These are phyloP conservation scores for Sphyrna mokarran DNA, from an alignment of 2,113 vertebrate genomes.

Conservation along the genomic window DNA sequence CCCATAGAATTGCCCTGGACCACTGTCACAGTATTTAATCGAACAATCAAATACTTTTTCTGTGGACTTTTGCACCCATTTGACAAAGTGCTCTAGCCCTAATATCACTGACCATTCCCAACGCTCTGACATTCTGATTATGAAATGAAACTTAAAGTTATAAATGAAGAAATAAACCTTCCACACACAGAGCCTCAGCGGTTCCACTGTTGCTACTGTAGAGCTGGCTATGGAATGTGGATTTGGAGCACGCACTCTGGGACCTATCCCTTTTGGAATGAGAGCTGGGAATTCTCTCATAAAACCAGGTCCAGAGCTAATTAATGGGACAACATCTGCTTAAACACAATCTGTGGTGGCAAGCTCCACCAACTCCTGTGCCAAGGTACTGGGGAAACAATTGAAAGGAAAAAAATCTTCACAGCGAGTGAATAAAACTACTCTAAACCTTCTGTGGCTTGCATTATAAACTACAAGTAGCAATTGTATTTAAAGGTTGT, in stretches of 20 bases:
- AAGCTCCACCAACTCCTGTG: conserved; percentile 61
- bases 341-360: conserved; percentile 56
- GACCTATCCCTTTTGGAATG: conserved; percentile 71
- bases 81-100: neutral
- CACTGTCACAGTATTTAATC: neutral
- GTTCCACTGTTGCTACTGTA: conserved; percentile 60
- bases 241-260: conserved; percentile 68
- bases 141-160: conserved; percentile 65
- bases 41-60: neutral
- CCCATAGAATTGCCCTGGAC: neutral
- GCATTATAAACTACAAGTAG: neutral
- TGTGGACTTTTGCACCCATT: neutral
- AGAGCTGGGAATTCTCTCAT: conserved; percentile 62
- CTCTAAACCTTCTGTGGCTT: neutral
- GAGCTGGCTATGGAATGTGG: conserved; percentile 58
- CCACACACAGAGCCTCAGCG: conserved; percentile 68
- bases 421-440: conserved; percentile 5
- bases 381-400: conserved; percentile 52
- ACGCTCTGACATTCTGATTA: conserved; percentile 57
- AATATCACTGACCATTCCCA: neutral
- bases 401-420: conserved; percentile 3
- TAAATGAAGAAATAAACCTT: conserved; percentile 68
- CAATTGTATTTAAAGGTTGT: neutral
- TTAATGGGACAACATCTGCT: conserved; percentile 75
- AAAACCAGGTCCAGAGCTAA: conserved; percentile 68